Conservation (phyloP, 2,113 vertebrate species). For the Pitta sordida region DNA sequence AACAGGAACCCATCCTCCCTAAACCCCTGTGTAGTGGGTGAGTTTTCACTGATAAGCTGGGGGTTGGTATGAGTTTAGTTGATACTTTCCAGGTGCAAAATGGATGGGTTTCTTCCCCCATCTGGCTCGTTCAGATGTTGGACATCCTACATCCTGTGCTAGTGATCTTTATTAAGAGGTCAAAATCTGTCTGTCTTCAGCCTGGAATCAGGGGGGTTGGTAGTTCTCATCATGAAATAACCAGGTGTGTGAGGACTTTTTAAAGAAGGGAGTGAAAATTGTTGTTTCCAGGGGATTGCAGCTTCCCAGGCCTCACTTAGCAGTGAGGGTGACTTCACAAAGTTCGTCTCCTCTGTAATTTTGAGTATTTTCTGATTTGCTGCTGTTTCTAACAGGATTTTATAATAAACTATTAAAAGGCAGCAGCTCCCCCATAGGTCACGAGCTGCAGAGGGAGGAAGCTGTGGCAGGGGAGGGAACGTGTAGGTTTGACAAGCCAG, state of each 20-base stretch:
- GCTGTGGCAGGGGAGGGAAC: neutral
- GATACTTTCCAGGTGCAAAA: neutral
- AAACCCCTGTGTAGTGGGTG: fast-evolving
- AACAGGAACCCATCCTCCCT: neutral
- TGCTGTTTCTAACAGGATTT: neutral
- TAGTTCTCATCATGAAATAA: neutral
- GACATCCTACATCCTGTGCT: neutral
- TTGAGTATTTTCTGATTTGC: neutral
- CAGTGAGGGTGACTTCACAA: neutral
- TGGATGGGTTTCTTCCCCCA: neutral
- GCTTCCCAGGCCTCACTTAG: neutral
- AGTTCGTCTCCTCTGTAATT: neutral
- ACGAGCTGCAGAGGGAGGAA: neutral
- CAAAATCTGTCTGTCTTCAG: neutral
- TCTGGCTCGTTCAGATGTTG: neutral
- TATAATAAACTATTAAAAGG: neutral
- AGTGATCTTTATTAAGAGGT: neutral
- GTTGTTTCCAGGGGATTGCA: neutral
- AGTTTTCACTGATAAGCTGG: neutral
- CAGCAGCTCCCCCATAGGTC: neutral
- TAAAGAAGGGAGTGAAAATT: neutral
- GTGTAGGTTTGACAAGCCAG: constrained; percentile 62
- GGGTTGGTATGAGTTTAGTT: neutral
- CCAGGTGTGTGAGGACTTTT: neutral
- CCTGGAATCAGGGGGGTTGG: fast-evolving